Conservation (phyloP, 2,797 vertebrate species). For the Tympanoctomys barrerae region DNA sequence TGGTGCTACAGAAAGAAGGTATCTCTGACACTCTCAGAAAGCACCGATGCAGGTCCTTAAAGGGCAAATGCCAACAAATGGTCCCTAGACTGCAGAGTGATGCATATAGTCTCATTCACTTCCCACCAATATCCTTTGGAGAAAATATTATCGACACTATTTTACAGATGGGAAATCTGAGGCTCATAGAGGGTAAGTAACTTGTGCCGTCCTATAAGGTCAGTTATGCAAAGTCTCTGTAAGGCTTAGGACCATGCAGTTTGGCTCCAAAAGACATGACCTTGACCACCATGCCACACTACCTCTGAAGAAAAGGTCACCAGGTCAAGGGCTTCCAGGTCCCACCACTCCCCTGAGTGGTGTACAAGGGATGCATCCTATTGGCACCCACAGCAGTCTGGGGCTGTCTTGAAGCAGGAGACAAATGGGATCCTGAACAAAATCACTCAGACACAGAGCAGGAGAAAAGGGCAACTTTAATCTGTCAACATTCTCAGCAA, state of each 20-base stretch:
- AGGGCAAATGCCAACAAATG: background rate
- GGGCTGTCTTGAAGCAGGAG: background rate
- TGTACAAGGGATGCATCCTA: fast-evolving
- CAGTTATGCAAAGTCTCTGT: background rate
- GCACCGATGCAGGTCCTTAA: background rate
- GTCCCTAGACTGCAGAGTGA: background rate
- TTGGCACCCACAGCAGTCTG: background rate
- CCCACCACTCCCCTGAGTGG: background rate
- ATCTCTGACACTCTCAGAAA: background rate
- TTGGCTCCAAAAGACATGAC: background rate
- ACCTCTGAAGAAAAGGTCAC: background rate
- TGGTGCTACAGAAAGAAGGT: fast-evolving
- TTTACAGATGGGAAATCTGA: constrained; percentile 37
- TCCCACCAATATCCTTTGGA: background rate
- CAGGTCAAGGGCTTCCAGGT: fast-evolving
- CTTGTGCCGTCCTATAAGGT: background rate
- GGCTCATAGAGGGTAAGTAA: constrained; percentile 2
- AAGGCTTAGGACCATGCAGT: background rate
- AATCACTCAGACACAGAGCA: background rate
- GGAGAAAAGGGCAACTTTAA: background rate
- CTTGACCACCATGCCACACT: background rate
- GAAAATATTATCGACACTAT: background rate
- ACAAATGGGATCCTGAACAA: background rate
- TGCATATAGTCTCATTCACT: background rate
- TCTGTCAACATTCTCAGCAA: background rate